Percentiles rank a stretch among this genome's conserved stretches.
Evolutionary conservation across 2,888 invertebrate species (phyloP).

Genomic region (Drosophila setosimentum): DNA sequence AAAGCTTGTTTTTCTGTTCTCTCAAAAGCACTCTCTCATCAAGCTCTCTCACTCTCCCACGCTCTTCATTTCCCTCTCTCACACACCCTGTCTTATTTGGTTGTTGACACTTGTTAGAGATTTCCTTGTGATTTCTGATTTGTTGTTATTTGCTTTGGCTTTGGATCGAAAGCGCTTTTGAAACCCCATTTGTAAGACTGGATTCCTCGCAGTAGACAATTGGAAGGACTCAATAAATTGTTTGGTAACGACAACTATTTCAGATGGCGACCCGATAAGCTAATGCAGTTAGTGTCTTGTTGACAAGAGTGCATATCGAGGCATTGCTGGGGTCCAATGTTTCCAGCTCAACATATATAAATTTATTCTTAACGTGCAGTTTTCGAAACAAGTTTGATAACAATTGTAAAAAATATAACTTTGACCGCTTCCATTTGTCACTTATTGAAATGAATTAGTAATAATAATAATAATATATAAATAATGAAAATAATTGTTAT

Average conservation of each 20-base stretch:
- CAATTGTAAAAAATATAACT: background rate
- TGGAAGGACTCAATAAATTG: slow-evolving; percentile 62
- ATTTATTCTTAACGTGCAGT: background rate
- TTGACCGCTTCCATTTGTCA: background rate
- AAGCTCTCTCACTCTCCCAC: slow-evolving; percentile 37
- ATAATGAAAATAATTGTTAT: background rate
- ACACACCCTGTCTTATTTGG: slow-evolving; percentile 16
- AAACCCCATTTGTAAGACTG: slow-evolving; percentile 13
- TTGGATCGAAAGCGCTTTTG: slow-evolving; percentile 37
- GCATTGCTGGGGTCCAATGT: background rate
- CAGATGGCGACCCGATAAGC: slow-evolving; percentile 54
- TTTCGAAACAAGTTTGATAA: background rate
- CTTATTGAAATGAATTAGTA: background rate
- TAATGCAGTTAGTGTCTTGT: slow-evolving; percentile 10
- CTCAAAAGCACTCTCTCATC: slow-evolving; percentile 31
- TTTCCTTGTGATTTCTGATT: slow-evolving; percentile 45
- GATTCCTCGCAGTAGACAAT: slow-evolving; percentile 17
- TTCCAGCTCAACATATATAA: background rate
- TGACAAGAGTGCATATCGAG: background rate
- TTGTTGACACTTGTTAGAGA: slow-evolving; percentile 73
- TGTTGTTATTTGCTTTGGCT: slow-evolving; percentile 41
- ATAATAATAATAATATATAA: background rate
- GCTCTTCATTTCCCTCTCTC: slow-evolving; percentile 10
- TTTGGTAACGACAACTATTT: slow-evolving; percentile 42
- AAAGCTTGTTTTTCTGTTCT: slow-evolving; percentile 27